Evolutionary conservation across 1,140 invertebrate genomes (phyloP).

Genomic region (Babylonia areolata): DNA sequence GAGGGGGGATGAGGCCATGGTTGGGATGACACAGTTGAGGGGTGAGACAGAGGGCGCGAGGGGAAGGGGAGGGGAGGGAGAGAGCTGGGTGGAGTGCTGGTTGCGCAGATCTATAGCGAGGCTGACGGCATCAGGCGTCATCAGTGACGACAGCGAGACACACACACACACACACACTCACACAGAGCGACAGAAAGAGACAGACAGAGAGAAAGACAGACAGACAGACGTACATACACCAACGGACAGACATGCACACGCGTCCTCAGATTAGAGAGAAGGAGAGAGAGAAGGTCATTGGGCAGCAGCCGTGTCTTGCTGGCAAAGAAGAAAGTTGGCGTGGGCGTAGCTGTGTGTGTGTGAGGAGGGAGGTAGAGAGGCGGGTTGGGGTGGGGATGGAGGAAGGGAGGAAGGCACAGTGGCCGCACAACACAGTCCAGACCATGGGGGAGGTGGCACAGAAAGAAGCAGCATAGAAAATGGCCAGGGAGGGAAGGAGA

Average conservation of each 20-base stretch:
- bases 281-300: no score
- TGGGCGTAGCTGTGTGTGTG: neutral
- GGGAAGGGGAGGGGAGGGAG: neutral
- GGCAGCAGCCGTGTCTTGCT: neutral
- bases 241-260: no score
- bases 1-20: neutral
- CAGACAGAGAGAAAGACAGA: neutral
- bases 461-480: no score
- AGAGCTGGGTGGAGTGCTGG: neutral
- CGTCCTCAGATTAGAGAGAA: no score
- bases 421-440: neutral
- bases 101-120: neutral
- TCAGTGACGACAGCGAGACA: neutral
- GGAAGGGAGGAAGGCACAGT: neutral
- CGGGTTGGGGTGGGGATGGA: neutral
- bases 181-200: neutral
- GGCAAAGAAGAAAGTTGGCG: neutral
- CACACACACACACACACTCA: neutral
- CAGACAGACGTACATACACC: no score
- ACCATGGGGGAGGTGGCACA: neutral
- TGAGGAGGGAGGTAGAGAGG: neutral
- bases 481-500: no score
- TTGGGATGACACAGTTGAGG: neutral
- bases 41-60: conserved; percentile 8
- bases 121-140: conserved; percentile 5